These are phyloP conservation scores for Lysandra bellargus DNA, from an alignment of 2,888 invertebrate species.

Conservation along the genomic window DNA sequence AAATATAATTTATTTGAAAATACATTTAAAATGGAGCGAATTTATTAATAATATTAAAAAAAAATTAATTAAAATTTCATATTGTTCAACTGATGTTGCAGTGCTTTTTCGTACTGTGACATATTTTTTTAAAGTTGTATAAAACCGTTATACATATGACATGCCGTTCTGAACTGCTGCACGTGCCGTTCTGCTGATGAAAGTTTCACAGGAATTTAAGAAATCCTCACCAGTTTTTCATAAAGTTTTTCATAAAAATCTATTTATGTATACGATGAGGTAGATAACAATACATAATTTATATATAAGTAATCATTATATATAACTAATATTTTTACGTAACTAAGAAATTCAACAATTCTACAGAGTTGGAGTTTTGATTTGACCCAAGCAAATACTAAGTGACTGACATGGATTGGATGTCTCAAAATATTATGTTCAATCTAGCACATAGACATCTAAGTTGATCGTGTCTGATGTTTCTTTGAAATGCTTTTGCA, in stretches of 20 bases:
- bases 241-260: no score
- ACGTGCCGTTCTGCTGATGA: no score
- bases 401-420: background rate
- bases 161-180: no score
- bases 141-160: no score
- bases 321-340: background rate
- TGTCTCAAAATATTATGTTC: conserved; percentile 16
- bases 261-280: no score
- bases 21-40: background rate
- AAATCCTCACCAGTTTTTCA: no score
- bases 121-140: no score
- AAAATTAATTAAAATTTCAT: background rate
- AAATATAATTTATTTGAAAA: background rate
- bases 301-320: no score
- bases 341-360: background rate
- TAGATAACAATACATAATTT: no score
- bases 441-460: conserved; percentile 13
- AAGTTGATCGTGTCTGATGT: background rate
- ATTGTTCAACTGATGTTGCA: background rate
- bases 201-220: no score
- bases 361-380: background rate
- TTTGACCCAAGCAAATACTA: background rate
- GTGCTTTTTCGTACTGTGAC: background rate
- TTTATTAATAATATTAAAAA: background rate
- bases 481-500: conserved; percentile 30